These are phyloP conservation scores for Oxycera nigricornis DNA, from an alignment of 2,888 invertebrate genomes.

Conservation along the genomic window DNA sequence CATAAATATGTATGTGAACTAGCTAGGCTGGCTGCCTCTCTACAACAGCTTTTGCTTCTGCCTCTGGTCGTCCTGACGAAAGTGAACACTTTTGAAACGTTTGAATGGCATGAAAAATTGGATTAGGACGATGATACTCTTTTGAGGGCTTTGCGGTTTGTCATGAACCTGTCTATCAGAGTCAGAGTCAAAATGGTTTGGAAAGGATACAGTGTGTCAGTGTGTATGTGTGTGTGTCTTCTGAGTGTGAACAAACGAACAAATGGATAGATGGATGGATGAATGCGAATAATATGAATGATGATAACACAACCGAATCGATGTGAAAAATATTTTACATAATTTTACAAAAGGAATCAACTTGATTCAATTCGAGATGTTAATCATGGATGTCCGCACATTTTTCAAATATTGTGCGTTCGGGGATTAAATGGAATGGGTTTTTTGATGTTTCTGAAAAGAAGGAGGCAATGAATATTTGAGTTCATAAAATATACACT, in stretches of 20 bases:
- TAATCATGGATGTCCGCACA: slow-evolving; percentile 35
- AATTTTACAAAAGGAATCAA: slow-evolving; percentile 43
- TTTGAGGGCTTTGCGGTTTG: slow-evolving; percentile 45
- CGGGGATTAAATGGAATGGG: no score
- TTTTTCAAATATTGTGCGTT: background rate
- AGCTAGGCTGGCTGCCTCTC: background rate
- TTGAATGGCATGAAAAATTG: slow-evolving; percentile 47
- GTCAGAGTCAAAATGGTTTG: slow-evolving; percentile 23
- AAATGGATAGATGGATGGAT: slow-evolving; percentile 12
- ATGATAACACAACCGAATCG: background rate
- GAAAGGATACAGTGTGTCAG: no score
- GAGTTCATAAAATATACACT: no score
- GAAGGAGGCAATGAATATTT: no score
- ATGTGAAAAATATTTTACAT: slow-evolving; percentile 44
- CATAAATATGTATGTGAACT: background rate
- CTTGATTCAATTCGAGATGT: slow-evolving; percentile 41
- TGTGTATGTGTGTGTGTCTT: no score
- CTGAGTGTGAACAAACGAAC: background rate
- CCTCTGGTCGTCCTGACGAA: background rate
- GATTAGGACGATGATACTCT: slow-evolving; percentile 44
- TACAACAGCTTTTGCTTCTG: background rate
- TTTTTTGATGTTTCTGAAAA: no score
- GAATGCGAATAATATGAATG: slow-evolving; percentile 6
- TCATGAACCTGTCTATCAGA: slow-evolving; percentile 43
- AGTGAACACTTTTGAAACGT: slow-evolving; percentile 10